phyloP scores from a whole-genome alignment of 2,888 invertebrate genomes.

The Cosmia trapezina region DNA sequence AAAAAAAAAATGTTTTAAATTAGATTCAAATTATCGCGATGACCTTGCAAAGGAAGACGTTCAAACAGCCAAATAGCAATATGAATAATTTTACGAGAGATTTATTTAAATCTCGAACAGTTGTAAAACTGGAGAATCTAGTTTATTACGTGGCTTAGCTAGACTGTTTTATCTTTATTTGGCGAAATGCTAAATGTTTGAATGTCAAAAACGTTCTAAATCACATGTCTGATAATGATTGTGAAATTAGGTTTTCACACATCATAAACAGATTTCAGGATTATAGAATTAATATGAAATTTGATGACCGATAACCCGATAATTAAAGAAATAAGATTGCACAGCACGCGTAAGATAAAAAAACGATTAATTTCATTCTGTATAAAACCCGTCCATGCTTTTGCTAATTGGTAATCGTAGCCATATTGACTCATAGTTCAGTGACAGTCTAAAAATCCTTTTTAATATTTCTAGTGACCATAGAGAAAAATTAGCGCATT shows the following conservation, averaged over 20 bases:
- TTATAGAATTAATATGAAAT: slow-evolving; percentile 1
- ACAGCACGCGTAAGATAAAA: not conserved
- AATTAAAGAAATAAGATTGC: slow-evolving; percentile 3
- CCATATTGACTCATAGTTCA: too few species aligned
- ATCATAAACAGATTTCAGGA: slow-evolving; percentile 4
- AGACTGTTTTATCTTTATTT: slow-evolving; percentile 13
- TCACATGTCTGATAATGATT: not conserved
- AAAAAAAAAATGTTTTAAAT: slow-evolving; percentile 23
- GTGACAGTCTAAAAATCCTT: not conserved
- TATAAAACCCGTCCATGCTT: too few species aligned
- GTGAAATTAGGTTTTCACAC: not conserved
- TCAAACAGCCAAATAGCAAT: slow-evolving; percentile 23
- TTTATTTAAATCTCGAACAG: slow-evolving; percentile 23
- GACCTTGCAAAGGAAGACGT: slow-evolving; percentile 54
- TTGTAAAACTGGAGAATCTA: slow-evolving; percentile 45
- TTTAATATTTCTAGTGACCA: slow-evolving; percentile 1
- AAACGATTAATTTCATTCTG: too few species aligned
- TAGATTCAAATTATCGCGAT: slow-evolving; percentile 30
- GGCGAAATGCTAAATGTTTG: slow-evolving; percentile 2
- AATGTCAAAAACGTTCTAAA: slow-evolving; percentile 23
- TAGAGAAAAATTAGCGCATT: not conserved
- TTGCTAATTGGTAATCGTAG: too few species aligned
- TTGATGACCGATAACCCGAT: slow-evolving; percentile 1
- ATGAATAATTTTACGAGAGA: slow-evolving; percentile 47
- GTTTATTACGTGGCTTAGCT: slow-evolving; percentile 32